These are phyloP conservation scores for Megalops atlanticus DNA, from an alignment of 2,113 vertebrate genomes.

Conservation along the genomic window DNA sequence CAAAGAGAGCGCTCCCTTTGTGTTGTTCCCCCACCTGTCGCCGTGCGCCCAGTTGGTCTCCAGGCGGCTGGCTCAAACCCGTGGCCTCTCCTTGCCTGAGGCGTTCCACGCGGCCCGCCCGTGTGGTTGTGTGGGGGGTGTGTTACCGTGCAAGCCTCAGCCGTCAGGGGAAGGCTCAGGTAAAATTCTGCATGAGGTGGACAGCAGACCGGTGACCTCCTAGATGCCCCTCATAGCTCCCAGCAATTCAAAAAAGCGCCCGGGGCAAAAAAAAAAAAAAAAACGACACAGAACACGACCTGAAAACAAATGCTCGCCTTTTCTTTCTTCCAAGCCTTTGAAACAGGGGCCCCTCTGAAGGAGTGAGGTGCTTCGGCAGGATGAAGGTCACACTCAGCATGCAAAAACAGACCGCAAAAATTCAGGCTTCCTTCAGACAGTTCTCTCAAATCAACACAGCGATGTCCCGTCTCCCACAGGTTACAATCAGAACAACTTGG, in stretches of 20 bases:
- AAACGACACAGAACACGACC: conserved; percentile 42
- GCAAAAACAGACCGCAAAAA: neutral
- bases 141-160: neutral
- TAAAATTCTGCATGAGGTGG: conserved; percentile 45
- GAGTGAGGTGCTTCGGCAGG: no score
- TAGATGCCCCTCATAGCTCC: conserved; percentile 43
- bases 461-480: no score
- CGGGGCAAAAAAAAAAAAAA: conserved; percentile 45
- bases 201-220: conserved; percentile 38
- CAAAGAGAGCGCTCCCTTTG: no score
- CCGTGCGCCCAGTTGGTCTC: neutral
- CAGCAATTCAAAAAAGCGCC: conserved; percentile 48
- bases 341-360: neutral
- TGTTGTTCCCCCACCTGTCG: no score
- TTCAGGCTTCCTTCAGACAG: no score
- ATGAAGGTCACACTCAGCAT: neutral
- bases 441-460: no score
- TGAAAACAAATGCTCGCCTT: conserved; percentile 23
- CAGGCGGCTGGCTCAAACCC: conserved; percentile 32
- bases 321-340: neutral
- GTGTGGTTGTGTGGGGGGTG: conserved; percentile 27
- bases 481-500: no score
- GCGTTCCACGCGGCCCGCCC: conserved; percentile 29
- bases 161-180: conserved; percentile 38
- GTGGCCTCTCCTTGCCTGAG: conserved; percentile 41